Base-by-base conservation (phyloP, 2,888 invertebrate species). In the Phortica magna region DNA sequence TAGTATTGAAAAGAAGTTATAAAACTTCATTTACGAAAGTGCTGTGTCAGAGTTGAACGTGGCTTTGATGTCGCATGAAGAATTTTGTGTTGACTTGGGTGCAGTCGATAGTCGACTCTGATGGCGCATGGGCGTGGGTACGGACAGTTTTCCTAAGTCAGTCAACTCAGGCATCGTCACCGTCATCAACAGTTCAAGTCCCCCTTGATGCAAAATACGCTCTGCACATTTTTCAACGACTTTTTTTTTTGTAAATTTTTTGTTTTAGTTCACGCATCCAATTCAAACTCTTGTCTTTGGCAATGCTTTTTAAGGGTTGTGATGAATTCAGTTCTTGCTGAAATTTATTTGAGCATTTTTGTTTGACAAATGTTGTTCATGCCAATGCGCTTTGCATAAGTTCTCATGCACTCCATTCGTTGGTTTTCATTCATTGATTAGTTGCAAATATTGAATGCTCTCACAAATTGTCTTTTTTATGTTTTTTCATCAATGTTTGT, bases 201-300 rank as follows among this genome's bases (percentile, higher is more conserved):
- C 83, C 86, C 84, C 84, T 85, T 83, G 84, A 94, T 73, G 84
- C 83, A 84, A 85, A 85, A 80, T 85, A 83, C 84, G 78, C 41
- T 31, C 19, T 31, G 41, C 59, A 55, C 65, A 61, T 74, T 79
- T 12, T 42, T 65, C 48, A 53, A 31, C 72, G 12, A 72, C 48
- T 10, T 53, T 41, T 19, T 68, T 9, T 73, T 19, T 9, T 75
- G n/a, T 73, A 17, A 61, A 31, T 73, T 68, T 7, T 0, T 55
- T 12, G 14, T 48, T 48, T 53, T 53, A n/a, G 53, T 22, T 53
- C 53, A 70, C 70, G 70, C 70, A 70, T 70, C 53, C 22, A 61
- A 22, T 67, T 41, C n/a, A 6, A 42, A n/a, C 43, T 19, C 43
- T 39, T 71, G 67, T 65, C 41, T 55, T 53, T 59, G 42, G 75